Evolutionary conservation across 2,888 invertebrate species (phyloP), one percentile per base, ranked within the genome.

Genomic region (Drosophila formosana): DNA sequence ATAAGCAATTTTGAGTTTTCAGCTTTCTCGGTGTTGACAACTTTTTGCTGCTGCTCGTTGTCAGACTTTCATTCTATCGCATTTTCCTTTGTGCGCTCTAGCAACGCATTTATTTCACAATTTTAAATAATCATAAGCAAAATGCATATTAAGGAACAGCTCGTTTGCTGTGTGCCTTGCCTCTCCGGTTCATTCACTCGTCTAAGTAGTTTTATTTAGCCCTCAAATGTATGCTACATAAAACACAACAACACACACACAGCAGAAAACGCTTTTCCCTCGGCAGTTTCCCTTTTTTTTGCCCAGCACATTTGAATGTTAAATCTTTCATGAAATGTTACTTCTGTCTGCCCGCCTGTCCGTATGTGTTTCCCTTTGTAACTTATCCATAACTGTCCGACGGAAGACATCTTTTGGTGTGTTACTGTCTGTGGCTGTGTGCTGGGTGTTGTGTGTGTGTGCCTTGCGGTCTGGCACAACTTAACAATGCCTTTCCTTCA

Each of bases 251-350:
- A 50, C 62, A 7, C 30, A 32, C 28, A 23, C 63, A 50, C 62
- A 7, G 45, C 32, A 52, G 30, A 52, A 18, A 58, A 43, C 50
- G 55, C 25, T 72, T 58, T 55, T 30, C 18, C 51, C 26, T 13
- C 2, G 50, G 23, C 49, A 26, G 23, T 32, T 23, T 39, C 28
- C 51, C 53, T 39, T 61, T 80, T 75, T 85, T 77, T 49, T n/a
- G 82, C 91, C 57, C 75, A 82, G 83, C 91, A 82, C 90, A 90
- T 91, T 91, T 91, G 86, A 91, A 92, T 91, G 91, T 90, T 92
- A 91, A 92, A 92, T 92, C 90, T 91, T 90, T 90, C 89, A 92
- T 91, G 88, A 92, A 92, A 91, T 89, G 72, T 56, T 73, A 75
- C 80, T 77, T 46, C 25, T 75, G 45, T 25, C 41, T 13, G 67